Evolutionary conservation across 1,140 invertebrate genomes (phyloP).

Genomic region (Drosophila tristis): DNA sequence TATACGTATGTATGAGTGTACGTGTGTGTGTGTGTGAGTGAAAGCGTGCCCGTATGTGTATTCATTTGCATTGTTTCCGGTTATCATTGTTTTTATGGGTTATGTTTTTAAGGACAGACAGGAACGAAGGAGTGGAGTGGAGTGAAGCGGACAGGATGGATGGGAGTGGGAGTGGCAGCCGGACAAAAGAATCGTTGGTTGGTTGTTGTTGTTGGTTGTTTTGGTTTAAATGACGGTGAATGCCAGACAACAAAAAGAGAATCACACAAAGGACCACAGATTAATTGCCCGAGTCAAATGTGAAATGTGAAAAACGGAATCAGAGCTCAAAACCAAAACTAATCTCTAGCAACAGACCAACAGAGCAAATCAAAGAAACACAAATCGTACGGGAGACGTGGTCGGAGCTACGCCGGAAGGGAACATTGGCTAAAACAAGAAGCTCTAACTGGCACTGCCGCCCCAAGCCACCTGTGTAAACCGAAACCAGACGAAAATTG

Average conservation of each 20-base stretch:
- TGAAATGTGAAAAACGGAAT: constrained; percentile 24
- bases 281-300: constrained; percentile 57
- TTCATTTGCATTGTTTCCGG: constrained; percentile 68
- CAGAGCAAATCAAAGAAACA: not conserved
- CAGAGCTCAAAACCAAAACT: constrained; percentile 16
- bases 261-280: constrained; percentile 31
- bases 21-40: constrained; percentile 17
- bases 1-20: constrained; percentile 32
- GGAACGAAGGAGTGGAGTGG: constrained; percentile 6
- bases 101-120: constrained; percentile 27
- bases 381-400: too few species aligned
- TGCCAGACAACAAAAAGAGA: constrained; percentile 47
- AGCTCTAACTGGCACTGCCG: not conserved
- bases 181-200: constrained; percentile 32
- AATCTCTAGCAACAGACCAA: constrained; percentile 49
- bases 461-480: not conserved
- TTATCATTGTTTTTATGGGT: constrained; percentile 48
- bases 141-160: not conserved
- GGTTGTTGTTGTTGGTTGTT: not conserved
- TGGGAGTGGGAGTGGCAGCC: not conserved
- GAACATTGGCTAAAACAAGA: too few species aligned
- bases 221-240: constrained; percentile 17
- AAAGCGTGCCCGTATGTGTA: constrained; percentile 34
- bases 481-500: not conserved
- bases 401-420: too few species aligned